phyloP scores from a whole-genome alignment of 1,140 invertebrate genomes.

The Rhynchophorus ferrugineus region DNA sequence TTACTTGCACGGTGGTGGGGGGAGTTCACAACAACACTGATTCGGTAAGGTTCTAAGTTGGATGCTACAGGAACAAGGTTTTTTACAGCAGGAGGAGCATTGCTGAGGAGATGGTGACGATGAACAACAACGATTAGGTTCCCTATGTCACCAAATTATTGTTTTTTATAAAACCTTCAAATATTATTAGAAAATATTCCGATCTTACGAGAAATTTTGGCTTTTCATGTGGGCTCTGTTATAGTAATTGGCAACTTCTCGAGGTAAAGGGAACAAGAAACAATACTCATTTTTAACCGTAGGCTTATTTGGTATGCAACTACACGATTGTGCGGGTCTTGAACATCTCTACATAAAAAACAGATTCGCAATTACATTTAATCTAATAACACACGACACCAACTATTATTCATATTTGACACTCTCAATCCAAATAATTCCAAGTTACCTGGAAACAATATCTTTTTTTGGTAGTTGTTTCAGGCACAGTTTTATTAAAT shows the following conservation, averaged over 20 bases:
- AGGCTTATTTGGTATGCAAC: conserved; percentile 17
- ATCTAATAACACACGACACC: no score
- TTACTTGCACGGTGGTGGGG: conserved; percentile 7
- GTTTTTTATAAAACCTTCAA: no score
- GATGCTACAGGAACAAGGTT: conserved; percentile 3
- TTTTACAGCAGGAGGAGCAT: conserved; percentile 2
- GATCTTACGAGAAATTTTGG: conserved; percentile 12
- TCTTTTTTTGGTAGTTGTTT: neutral
- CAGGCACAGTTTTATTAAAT: conserved; percentile 14
- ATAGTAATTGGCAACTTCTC: conserved; percentile 34
- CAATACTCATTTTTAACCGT: conserved; percentile 22
- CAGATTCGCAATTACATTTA: no score
- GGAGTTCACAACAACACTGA: conserved; percentile 5
- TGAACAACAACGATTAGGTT: neutral
- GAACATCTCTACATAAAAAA: conserved; percentile 1
- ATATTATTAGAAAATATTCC: conserved; percentile 1
- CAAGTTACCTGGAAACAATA: neutral
- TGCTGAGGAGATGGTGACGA: neutral
- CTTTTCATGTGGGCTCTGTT: conserved; percentile 27
- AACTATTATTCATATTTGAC: no score
- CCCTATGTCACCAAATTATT: no score
- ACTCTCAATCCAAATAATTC: neutral
- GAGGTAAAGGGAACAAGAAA: conserved; percentile 26
- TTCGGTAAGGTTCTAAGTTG: conserved; percentile 5
- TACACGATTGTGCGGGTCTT: conserved; percentile 24